Base-by-base conservation (phyloP, 2,888 invertebrate genomes). In the Tuta absoluta region DNA sequence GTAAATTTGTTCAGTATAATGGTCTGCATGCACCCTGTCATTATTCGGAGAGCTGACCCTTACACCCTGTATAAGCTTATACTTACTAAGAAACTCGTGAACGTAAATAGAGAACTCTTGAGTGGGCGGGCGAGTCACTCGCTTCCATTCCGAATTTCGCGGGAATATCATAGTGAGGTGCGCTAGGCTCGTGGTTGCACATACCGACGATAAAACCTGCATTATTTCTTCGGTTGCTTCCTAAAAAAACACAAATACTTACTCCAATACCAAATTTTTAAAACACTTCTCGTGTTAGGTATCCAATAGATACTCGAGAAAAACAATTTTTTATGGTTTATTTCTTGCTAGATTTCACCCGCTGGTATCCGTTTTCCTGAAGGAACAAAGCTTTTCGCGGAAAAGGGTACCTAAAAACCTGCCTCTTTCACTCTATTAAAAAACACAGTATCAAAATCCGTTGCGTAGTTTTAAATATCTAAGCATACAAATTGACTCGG, bases 161-260 rank as follows among this genome's bases (percentile, higher is more conserved):
- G 97, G 97, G 86, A 97, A 97, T 76, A 95, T 95, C 92, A 97
- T 95, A 61, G 95, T 95, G 65, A 97, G 92, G 78, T 96, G 96
- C 38, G 97, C 97, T 67, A 97, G 87, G 79, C 96, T 95, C 1
- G 94, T 93, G 0, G 95, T 95, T 21, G 94, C 94, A 74, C 96
- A 96, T 17, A 96, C 95, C 11, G 93, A 92, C 7, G 96, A 95
- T 67, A 97, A 83, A 24, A 95, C 94, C 21, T 92, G 92, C 48
- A 95, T 94, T 82, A 96, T 95, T 81, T 95, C 94, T 24, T 93
- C 93, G 21, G 94, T 93, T 38, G 95, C 93, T 71, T 94, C 94
- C 96, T 97, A 72, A n/a, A 86, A 56, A 17, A 45, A 4, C n/a
- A 45, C 8, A 86, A 28, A 2, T 28, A 28, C 14, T n/a, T n/a